A percentile compares a stretch with the other conserved stretches of the same genome.
phyloP scores from a whole-genome alignment of 2,888 invertebrate genomes.

The Agapetus fuscipes region DNA sequence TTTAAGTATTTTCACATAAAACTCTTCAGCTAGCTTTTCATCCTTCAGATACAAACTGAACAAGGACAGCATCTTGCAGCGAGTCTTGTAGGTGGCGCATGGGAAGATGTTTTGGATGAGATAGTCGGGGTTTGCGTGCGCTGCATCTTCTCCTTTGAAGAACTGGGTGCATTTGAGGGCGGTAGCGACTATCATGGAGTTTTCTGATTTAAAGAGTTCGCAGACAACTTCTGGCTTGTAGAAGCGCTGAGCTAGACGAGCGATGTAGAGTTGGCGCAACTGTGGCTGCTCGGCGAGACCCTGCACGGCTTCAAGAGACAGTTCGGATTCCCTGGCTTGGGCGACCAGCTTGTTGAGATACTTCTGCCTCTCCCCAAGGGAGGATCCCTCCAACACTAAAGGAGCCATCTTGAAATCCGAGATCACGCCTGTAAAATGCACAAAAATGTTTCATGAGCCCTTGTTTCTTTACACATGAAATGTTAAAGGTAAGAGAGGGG shows the following conservation, averaged over 20 bases:
- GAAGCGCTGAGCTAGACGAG: constrained; percentile 8
- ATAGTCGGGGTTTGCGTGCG: constrained; percentile 23
- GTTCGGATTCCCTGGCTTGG: not conserved
- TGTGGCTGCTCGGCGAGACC: constrained; percentile 2
- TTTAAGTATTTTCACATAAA: constrained; percentile 23
- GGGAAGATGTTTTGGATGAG: constrained; percentile 25
- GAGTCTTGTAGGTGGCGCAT: constrained; percentile 24
- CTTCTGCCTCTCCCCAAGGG: constrained; percentile 11
- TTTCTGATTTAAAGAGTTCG: constrained; percentile 27
- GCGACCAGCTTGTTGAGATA: constrained; percentile 10
- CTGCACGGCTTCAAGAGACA: constrained; percentile 5
- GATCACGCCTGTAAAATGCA: too few species aligned
- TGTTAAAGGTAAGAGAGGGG: too few species aligned
- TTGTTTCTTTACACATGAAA: too few species aligned
- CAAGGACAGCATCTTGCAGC: constrained; percentile 24
- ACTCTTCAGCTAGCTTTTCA: constrained; percentile 24
- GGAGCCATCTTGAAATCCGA: not conserved
- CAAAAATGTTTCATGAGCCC: too few species aligned
- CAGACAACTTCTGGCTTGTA: constrained; percentile 22
- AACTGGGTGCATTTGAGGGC: constrained; percentile 27
- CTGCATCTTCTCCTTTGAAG: constrained; percentile 24
- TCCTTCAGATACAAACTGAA: constrained; percentile 24
- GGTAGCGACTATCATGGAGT: constrained; percentile 23
- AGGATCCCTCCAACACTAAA: constrained; percentile 1
- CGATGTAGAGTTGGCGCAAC: constrained; percentile 11